A percentile compares a stretch with the other conserved stretches of the same genome.
Conservation (phyloP, 23 tunicate species). For the Ciona savignyi region DNA sequence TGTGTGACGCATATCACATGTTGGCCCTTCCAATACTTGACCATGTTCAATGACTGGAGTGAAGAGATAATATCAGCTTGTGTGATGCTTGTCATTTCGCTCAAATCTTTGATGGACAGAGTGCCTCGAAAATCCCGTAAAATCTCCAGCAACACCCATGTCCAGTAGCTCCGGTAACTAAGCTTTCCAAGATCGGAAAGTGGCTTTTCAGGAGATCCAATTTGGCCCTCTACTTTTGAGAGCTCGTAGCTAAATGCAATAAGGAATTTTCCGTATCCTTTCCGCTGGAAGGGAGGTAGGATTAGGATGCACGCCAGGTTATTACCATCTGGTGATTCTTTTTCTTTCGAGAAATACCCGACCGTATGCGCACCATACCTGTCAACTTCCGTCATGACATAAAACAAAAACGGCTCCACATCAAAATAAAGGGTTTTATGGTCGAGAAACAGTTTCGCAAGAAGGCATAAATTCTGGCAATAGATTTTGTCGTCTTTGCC, state of each 20-base stretch:
- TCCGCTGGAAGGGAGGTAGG: conserved; percentile 90
- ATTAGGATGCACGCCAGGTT: conserved; percentile 91
- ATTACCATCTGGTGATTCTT: conserved; percentile 88
- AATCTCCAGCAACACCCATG: conserved; percentile 81
- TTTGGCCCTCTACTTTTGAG: conserved; percentile 68
- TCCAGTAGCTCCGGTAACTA: conserved; percentile 92
- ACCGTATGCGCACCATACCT: conserved; percentile 80
- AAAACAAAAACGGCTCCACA: conserved; percentile 93
- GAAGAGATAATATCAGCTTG: conserved; percentile 89
- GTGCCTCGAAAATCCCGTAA: conserved; percentile 73
- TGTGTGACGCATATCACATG: conserved; percentile 91
- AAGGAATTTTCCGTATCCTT: conserved; percentile 90
- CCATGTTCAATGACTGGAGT: conserved; percentile 77
- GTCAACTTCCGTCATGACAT: conserved; percentile 87
- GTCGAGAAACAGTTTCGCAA: conserved; percentile 90
- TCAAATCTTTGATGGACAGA: conserved; percentile 73
- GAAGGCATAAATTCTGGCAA: conserved; percentile 83
- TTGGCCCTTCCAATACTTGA: conserved; percentile 97
- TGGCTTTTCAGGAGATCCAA: conserved; percentile 97
- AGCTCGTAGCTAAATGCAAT: conserved; percentile 94
- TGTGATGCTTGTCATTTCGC: conserved; percentile 93
- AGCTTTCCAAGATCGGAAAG: conserved; percentile 91
- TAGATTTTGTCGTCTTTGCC: conserved; percentile 88
- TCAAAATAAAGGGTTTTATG: conserved; percentile 98
- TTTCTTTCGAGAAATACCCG: conserved; percentile 93